phyloP scores from a whole-genome alignment of 2,113 vertebrate species.

The Barbus barbus region DNA sequence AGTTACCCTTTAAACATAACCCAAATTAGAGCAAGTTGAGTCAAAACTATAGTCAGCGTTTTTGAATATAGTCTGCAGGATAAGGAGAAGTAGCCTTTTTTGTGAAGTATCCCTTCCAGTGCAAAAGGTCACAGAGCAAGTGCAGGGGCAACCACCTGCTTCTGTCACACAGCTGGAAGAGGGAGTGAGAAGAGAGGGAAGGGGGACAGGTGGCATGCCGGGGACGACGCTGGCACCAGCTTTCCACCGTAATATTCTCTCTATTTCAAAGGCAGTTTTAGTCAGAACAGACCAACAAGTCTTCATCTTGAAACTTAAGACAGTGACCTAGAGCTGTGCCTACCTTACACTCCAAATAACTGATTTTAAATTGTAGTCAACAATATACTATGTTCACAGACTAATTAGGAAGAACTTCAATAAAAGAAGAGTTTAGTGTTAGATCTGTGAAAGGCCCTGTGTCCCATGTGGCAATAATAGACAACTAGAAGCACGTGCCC shows the following conservation, averaged over 20 bases:
- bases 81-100: background rate
- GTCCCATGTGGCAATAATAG: conserved; percentile 6
- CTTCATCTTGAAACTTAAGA: background rate
- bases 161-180: conserved; percentile 76
- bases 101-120: conserved; percentile 62
- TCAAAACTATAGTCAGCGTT: background rate
- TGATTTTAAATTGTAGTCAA: background rate
- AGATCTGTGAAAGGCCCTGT: background rate
- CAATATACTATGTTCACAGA: background rate
- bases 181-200: conserved; percentile 49
- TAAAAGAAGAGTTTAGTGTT: background rate
- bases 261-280: conserved; percentile 63
- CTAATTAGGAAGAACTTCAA: background rate
- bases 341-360: background rate
- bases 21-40: background rate
- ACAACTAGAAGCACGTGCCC: background rate
- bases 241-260: conserved; percentile 71
- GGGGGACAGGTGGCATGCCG: conserved; percentile 71
- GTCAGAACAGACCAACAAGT: background rate
- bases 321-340: background rate
- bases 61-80: background rate
- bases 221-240: conserved; percentile 67
- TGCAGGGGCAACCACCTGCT: conserved; percentile 74
- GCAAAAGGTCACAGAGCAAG: conserved; percentile 75
- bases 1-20: background rate